phyloP scores from a whole-genome alignment of 2,113 vertebrate species.

The Terrapene triunguis region DNA sequence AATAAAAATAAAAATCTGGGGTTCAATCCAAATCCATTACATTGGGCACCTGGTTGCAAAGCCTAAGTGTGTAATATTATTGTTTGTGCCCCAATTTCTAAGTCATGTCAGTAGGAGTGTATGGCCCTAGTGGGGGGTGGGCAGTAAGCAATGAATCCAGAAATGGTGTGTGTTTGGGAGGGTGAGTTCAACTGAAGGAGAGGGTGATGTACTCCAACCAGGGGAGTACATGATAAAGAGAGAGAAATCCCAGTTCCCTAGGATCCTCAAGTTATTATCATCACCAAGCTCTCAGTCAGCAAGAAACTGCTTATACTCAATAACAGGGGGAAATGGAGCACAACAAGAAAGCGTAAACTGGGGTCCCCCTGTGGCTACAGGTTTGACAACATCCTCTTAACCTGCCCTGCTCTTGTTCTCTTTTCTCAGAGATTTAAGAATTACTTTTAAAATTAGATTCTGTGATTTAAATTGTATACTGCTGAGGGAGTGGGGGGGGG shows the following conservation, averaged over 20 bases:
- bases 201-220: neutral
- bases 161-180: neutral
- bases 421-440: neutral
- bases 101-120: accelerated
- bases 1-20: neutral
- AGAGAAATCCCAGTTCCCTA: neutral
- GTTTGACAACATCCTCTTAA: neutral
- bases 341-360: neutral
- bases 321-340: neutral
- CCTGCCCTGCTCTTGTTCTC: neutral
- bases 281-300: neutral
- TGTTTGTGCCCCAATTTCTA: neutral
- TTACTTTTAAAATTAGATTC: neutral
- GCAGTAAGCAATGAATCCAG: neutral
- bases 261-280: neutral
- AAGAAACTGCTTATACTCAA: neutral
- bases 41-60: neutral
- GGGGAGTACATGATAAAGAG: neutral
- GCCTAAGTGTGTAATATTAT: neutral
- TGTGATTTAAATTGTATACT: neutral
- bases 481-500: neutral
- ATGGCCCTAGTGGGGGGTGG: accelerated
- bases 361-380: neutral
- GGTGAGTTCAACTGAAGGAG: neutral
- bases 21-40: neutral